Base-by-base conservation (phyloP, 2,888 invertebrate genomes). In the Rhogogaster chlorosoma region DNA sequence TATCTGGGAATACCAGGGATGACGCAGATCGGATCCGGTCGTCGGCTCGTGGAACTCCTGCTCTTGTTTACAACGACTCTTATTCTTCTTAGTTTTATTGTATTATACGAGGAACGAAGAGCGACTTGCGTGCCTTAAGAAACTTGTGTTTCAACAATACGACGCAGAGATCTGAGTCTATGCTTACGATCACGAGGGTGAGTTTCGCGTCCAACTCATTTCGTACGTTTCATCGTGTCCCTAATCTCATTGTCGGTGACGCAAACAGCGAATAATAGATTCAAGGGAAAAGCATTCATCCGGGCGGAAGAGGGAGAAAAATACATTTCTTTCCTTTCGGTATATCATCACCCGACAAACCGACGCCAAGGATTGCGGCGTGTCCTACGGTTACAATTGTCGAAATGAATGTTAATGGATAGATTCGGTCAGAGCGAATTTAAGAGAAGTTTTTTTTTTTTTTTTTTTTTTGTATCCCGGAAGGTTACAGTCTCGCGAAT, bases 1-100 rank as follows among this genome's bases (percentile, higher is more conserved):
- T 45, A 57, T n/a, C 57, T 64, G 10, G 29, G 7, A 10, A 22
- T 22, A 61, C 32, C 18, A 18, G 32, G 29, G 45, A 49, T 32
- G 67, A 49, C 42, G 83, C 70, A 49, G 61, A 83, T 71, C 18
- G 32, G 49, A 67, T 67, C 71, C 38, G 71, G 71, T 73, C 71
- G 71, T 29, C 22, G 49, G 26, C 26, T 71, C 83, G 49, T 71
- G 49, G 57, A 57, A 53, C 49, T 42, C 57, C 45, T 71, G 57
- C 32, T 71, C 53, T 49, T 71, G 57, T 71, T 71, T 84, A 67
- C 71, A 22, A 38, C 61, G 10, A n/a, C 26, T 53, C 29, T 49
- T 26, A 53, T 77, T 84, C 84, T 73, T 61, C 12, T 38, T 61
- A 22, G 18, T 57, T 80, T 80, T 80, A 22, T 61, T 80, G 18